These are phyloP conservation scores for Sapajus apella DNA, from an alignment of 2,113 vertebrate genomes.

Conservation along the genomic window DNA sequence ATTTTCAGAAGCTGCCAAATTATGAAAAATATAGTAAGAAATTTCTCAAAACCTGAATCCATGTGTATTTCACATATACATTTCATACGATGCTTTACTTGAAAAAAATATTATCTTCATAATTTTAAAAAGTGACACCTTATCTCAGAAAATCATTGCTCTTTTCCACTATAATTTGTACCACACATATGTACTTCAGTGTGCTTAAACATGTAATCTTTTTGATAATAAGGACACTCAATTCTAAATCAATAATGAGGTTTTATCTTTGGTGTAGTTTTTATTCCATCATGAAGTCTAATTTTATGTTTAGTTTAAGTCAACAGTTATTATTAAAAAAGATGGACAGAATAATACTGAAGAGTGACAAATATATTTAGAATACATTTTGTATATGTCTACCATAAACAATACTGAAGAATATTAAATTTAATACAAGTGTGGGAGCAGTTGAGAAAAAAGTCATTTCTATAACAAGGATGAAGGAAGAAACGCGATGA, in stretches of 20 bases:
- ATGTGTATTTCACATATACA: not conserved
- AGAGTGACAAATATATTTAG: not conserved
- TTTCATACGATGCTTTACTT: not conserved
- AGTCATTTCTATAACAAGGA: not conserved
- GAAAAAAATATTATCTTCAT: not conserved
- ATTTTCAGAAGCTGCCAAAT: not conserved
- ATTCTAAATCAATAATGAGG: not conserved
- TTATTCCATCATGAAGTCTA: not conserved
- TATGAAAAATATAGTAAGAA: not conserved
- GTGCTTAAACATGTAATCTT: not conserved
- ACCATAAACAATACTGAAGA: not conserved
- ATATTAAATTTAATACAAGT: not conserved
- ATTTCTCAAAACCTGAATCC: not conserved
- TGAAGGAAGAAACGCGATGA: not conserved
- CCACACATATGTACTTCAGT: not conserved
- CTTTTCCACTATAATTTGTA: not conserved
- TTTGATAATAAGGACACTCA: not conserved
- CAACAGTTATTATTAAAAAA: not conserved
- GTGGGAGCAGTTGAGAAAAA: not conserved
- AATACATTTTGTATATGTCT: not conserved
- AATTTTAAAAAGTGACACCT: not conserved
- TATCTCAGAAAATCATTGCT: not conserved
- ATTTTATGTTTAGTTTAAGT: not conserved
- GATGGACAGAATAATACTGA: not conserved
- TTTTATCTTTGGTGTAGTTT: not conserved